Percentiles rank a stretch among this genome's conserved stretches.
phyloP scores from a whole-genome alignment of 2,888 invertebrate species.

The Limenitis camilla region DNA sequence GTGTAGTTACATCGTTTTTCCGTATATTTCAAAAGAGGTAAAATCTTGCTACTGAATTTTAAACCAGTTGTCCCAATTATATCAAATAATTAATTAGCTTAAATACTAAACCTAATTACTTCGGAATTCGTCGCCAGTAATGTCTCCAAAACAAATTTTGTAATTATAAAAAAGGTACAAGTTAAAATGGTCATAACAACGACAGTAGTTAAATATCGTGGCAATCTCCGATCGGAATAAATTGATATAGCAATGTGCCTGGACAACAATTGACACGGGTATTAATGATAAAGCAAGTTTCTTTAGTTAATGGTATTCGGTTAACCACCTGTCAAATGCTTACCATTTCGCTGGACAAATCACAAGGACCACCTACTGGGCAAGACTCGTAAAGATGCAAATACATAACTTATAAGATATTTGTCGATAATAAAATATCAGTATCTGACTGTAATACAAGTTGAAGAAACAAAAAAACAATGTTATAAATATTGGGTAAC shows the following conservation, averaged over 20 bases:
- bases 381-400: constrained; percentile 59
- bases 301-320: constrained; percentile 55
- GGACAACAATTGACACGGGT: constrained; percentile 39
- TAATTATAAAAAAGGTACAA: too few relatives aligned
- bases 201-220: too few relatives aligned
- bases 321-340: constrained; percentile 58
- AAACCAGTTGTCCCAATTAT: too few relatives aligned
- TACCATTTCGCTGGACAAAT: constrained; percentile 59
- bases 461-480: constrained; percentile 24
- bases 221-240: too few relatives aligned
- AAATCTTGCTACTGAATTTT: background rate
- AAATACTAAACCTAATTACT: too few relatives aligned
- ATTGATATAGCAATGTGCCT: constrained; percentile 49
- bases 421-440: constrained; percentile 41
- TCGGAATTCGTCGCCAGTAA: too few relatives aligned
- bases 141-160: too few relatives aligned
- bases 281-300: constrained; percentile 38
- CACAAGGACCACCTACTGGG: constrained; percentile 61
- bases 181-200: too few relatives aligned
- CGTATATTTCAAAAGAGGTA: background rate
- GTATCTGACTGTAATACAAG: constrained; percentile 33
- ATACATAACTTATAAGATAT: constrained; percentile 52
- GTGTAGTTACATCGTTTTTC: background rate
- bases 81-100: too few relatives aligned
- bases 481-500: constrained; percentile 18